A percentile compares a stretch with the other conserved stretches of the same genome.
phyloP scores from a whole-genome alignment of 2,888 invertebrate species.

The Willowsia nigromaculata region DNA sequence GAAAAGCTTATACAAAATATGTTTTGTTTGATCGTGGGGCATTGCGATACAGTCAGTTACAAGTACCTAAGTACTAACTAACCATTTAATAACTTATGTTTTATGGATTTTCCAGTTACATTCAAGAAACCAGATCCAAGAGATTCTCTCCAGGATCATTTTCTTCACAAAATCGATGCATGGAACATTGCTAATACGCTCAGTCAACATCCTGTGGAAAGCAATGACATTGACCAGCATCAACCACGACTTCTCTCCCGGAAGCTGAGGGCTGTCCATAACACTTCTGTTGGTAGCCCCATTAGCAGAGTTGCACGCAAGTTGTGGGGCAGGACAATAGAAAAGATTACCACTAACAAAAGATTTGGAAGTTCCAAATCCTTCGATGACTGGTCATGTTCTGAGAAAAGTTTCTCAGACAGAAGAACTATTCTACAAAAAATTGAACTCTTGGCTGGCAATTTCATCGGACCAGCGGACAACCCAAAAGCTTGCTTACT shows the following conservation, averaged over 20 bases:
- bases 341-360: no score
- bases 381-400: neutral
- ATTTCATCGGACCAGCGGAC: constrained; percentile 45
- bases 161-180: neutral
- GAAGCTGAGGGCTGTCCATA: no score
- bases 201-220: neutral
- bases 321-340: no score
- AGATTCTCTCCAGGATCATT: neutral
- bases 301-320: no score
- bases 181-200: neutral
- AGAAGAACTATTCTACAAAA: constrained; percentile 65
- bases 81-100: no score
- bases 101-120: neutral
- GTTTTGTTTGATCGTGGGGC: no score
- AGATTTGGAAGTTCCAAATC: no score
- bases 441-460: constrained; percentile 63
- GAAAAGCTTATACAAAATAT: no score
- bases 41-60: no score
- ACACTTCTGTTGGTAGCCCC: no score
- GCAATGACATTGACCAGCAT: neutral
- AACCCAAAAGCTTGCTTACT: constrained; percentile 71
- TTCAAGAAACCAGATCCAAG: neutral
- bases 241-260: neutral
- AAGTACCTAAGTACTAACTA: no score
- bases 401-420: neutral